These are phyloP conservation scores for Calyptommatus sinebrachiatus DNA, from an alignment of 2,113 vertebrate species.

Conservation along the genomic window DNA sequence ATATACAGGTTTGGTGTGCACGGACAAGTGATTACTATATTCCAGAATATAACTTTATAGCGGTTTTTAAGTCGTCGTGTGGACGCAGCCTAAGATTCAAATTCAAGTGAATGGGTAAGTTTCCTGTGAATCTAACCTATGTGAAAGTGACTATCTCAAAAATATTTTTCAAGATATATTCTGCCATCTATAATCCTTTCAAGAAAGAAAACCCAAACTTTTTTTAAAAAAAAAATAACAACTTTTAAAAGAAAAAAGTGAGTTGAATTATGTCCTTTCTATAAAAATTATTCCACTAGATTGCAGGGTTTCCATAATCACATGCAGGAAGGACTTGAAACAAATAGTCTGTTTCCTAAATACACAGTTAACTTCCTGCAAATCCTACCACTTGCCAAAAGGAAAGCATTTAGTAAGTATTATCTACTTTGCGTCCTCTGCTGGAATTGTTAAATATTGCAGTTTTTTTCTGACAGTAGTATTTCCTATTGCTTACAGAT, in stretches of 20 bases:
- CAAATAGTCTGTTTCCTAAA: not conserved
- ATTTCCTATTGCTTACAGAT: too few species aligned
- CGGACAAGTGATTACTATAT: too few species aligned
- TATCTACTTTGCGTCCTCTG: not conserved
- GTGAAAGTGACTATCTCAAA: too few species aligned
- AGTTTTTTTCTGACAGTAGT: not conserved
- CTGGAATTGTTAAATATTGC: not conserved
- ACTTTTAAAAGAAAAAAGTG: not conserved
- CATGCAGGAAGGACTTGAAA: not conserved
- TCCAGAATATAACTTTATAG: too few species aligned
- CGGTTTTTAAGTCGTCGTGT: too few species aligned
- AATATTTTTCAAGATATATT: not conserved
- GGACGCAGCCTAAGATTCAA: too few species aligned
- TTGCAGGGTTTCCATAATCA: not conserved
- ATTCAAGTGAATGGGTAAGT: too few species aligned
- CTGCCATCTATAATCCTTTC: not conserved
- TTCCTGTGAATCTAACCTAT: too few species aligned
- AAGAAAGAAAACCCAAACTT: not conserved
- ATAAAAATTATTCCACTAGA: not conserved
- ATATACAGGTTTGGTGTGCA: too few species aligned
- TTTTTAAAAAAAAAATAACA: not conserved
- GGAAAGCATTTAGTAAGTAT: not conserved
- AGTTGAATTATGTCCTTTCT: not conserved
- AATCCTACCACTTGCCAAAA: not conserved
- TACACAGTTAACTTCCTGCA: not conserved